Base-by-base conservation (phyloP, 2,797 vertebrate genomes). In the Poecilia velifera region DNA sequence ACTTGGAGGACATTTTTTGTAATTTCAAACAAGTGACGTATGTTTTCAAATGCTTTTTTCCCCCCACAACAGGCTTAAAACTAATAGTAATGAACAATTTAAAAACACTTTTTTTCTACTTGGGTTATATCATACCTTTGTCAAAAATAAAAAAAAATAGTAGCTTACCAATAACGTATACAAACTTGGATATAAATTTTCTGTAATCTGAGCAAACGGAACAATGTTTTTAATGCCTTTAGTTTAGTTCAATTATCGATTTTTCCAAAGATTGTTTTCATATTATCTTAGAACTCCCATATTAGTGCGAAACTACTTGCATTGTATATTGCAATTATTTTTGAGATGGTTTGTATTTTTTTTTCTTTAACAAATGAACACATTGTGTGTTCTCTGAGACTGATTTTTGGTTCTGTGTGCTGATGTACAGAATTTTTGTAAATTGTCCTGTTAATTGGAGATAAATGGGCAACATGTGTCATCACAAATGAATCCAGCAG, bases 381-480 rank as follows among this genome's bases (percentile, higher is more conserved):
- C 73, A 66, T 72, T 79, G 5, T 43, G 55, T 82, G 51, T 28
- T 79, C n/a, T 6, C 76, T 34, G 71, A 77, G 62, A 49, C 3
- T 62, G 49, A 73, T 57, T 43, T 73, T 62, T 79, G 43, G 22
- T 80, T 86, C 1, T 79, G 20, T 78, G 81, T 90, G 80, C 80
- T 89, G 80, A 77, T 89, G 76, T 84, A 85, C 76, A 89, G n/a
- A 79, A 16, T 78, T 88, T 88, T 88, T 91, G 72, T 88, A 84
- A 82, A 83, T 59, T 66, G 78, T 18, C 10, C 6, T 28, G 14
- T 45, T 45, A 43, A 71, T 45, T 46, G 22, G n/a, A 18, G 68
- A 46, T 45, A 16, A 71, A 70, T n/a, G 18, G 14, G 6, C 22
- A 6, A n/a, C 12, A 28, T 36, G 18, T 66, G 6, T 66, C 18